These are phyloP conservation scores for Caenorhabditis briggsae DNA, from an alignment of 1,140 invertebrate species.

Conservation along the genomic window DNA sequence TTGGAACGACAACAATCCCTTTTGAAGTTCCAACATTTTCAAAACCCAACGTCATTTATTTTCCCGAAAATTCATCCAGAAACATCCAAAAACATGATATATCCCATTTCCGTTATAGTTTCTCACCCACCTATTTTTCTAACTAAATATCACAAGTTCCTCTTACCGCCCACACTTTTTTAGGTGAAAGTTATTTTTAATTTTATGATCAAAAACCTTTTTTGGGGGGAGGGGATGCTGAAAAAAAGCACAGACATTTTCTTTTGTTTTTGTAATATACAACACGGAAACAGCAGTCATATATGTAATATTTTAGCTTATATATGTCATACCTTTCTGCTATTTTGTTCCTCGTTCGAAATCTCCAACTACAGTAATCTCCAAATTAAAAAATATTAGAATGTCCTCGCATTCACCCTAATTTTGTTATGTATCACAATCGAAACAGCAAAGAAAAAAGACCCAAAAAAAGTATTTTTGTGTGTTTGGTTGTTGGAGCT, in stretches of 20 bases:
- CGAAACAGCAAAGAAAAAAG: not conserved
- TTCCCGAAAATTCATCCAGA: not conserved
- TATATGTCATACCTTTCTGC: too few species aligned
- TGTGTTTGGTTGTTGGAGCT: slow-evolving; percentile 30
- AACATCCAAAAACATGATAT: not conserved
- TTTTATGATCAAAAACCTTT: slow-evolving; percentile 7
- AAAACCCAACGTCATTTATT: not conserved
- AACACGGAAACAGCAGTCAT: too few species aligned
- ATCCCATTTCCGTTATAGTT: slow-evolving; percentile 26
- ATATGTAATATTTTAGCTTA: too few species aligned
- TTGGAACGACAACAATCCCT: too few species aligned
- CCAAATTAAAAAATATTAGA: not conserved
- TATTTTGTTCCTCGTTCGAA: too few species aligned
- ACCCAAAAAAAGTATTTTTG: slow-evolving; percentile 20
- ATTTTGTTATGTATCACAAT: slow-evolving; percentile 10
- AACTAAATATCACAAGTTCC: not conserved
- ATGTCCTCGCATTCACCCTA: not conserved
- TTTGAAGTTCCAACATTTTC: not conserved
- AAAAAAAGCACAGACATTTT: too few species aligned
- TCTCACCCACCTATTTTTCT: not conserved
- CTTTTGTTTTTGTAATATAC: too few species aligned
- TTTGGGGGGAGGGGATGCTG: not conserved
- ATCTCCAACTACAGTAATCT: not conserved
- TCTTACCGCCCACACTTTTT: not conserved
- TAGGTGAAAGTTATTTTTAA: slow-evolving; percentile 10